These are phyloP conservation scores for Campoplex capitator DNA, from an alignment of 2,888 invertebrate species.

Conservation along the genomic window DNA sequence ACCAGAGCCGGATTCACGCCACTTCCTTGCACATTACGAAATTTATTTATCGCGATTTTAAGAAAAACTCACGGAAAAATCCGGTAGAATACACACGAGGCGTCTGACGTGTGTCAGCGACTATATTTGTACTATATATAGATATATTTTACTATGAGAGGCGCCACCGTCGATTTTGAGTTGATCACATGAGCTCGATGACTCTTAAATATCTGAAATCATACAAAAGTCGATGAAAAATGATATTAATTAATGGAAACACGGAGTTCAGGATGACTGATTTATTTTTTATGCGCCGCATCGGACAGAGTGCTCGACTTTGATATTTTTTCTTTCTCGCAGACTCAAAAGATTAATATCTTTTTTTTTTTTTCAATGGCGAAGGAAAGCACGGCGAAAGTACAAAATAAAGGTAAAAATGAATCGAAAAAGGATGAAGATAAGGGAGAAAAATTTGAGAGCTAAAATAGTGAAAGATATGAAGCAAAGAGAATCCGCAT, in stretches of 20 bases:
- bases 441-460: not conserved
- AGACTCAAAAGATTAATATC: slow-evolving; percentile 24
- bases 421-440: not conserved
- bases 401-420: not conserved
- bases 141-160: no score
- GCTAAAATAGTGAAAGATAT: not conserved
- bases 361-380: not conserved
- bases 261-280: slow-evolving; percentile 13
- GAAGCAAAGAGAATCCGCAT: slow-evolving; percentile 30
- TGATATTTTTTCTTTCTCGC: slow-evolving; percentile 51
- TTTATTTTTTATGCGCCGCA: slow-evolving; percentile 16
- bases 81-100: no score
- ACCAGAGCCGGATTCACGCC: no score
- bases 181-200: no score
- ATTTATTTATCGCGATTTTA: no score
- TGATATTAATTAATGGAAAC: not conserved
- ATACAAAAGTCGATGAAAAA: not conserved
- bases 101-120: no score
- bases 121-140: no score
- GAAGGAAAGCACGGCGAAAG: slow-evolving; percentile 3
- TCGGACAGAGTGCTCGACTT: slow-evolving; percentile 13
- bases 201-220: not conserved
- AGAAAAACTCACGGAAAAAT: no score
- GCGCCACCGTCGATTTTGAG: no score
- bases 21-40: no score